Evolutionary conservation across 2,113 vertebrate genomes (phyloP).

Genomic region (Condylura cristata): DNA sequence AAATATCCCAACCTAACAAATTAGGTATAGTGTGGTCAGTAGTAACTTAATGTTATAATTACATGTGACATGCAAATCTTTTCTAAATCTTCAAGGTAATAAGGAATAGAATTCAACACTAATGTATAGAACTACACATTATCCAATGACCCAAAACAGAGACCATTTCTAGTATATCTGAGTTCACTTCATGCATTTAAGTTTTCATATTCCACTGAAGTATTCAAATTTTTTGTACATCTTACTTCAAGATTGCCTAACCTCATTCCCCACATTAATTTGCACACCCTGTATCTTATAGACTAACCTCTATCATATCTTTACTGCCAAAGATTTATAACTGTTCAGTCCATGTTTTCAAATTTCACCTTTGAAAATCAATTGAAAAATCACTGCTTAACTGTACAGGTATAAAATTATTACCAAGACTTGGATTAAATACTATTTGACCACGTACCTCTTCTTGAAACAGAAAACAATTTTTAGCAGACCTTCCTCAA

Average conservation of each 20-base stretch:
- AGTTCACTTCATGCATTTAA: background rate
- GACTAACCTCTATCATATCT: background rate
- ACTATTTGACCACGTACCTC: background rate
- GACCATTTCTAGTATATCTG: background rate
- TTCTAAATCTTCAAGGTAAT: background rate
- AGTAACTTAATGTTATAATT: background rate
- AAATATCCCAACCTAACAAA: background rate
- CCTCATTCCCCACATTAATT: background rate
- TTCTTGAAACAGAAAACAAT: background rate
- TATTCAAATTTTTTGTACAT: background rate
- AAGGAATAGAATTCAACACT: background rate
- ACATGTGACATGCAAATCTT: background rate
- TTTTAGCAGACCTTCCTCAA: background rate
- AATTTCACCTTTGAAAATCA: background rate
- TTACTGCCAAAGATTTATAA: background rate
- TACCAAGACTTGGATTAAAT: background rate
- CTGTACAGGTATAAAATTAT: background rate
- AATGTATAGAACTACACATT: too few species aligned
- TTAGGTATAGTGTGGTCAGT: background rate
- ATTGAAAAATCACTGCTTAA: background rate
- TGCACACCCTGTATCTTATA: background rate
- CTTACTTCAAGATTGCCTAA: background rate
- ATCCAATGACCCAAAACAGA: background rate
- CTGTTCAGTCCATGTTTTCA: background rate
- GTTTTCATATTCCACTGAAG: background rate